Evolutionary conservation across 2,888 invertebrate species (phyloP), one percentile per base, ranked within the genome.

Genomic region (Lingula anatina): DNA sequence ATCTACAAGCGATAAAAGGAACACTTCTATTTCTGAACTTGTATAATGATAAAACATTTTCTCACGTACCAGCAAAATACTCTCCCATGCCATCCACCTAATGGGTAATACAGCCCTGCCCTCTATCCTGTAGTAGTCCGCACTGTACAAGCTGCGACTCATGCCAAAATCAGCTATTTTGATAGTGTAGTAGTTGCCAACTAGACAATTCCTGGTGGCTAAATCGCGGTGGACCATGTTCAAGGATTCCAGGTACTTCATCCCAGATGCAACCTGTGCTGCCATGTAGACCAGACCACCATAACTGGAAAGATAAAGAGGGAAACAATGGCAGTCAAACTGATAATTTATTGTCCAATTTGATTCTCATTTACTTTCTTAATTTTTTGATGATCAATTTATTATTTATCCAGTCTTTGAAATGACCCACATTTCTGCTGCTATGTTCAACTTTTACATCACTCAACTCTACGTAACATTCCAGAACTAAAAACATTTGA

Each of bases 61-160:
- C n/a, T 15, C 18, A 49, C 64, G 60, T 50, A 76, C 76, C 68
- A 76, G 57, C 57, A 88, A 83, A 50, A 89, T 84, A 1, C 87
- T 85, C 76, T 91, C 91, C 89, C 90, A 90, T 1, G 90, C 87
- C 81, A 90, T 90, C 91, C 91, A 91, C 43, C 93, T 83, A 48
- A 93, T 83, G 0, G 93, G 92, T 61, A 93, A 77, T 46, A 86
- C 84, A 62, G 88, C 87, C 27, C 84, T 82, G 0, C 87, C 89
- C 64, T 88, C 89, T 27, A 88, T 86, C 70, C 86, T 85, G 79
- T 88, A 89, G 76, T 92, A 92, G 75, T 92, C 91, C 54, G 83
- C 78, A 46, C 66, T 70, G 64, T 76, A 74, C 37, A 73, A 60
- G 49, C 68, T 68, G 20, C 74, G 65, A 56, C 71, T 71, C 73